phyloP scores from a whole-genome alignment of 1,140 invertebrate species.

The Drosophila nikananu region DNA sequence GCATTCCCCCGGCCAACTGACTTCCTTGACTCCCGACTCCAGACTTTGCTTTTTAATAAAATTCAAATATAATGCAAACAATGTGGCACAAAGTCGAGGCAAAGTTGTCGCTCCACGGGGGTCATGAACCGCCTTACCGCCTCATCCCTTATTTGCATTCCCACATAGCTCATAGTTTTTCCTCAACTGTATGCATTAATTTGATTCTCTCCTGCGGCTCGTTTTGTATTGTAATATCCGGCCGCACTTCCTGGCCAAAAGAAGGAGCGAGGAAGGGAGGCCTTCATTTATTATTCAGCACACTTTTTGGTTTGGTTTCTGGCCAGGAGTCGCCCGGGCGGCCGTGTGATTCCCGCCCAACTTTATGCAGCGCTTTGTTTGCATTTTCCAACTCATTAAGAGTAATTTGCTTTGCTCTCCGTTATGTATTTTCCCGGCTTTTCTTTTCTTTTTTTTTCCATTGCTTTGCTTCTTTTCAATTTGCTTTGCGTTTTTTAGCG shows the following conservation, averaged over 20 bases:
- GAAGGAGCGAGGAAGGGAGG: too few relatives aligned
- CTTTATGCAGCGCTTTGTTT: constrained; percentile 66
- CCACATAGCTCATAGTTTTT: constrained; percentile 55
- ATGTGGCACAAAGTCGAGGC: constrained; percentile 40
- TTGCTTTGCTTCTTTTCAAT: constrained; percentile 38
- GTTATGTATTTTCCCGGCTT: constrained; percentile 30
- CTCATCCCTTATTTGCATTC: neutral
- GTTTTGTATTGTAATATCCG: constrained; percentile 69
- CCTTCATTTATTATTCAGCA: constrained; percentile 49
- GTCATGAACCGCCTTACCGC: constrained; percentile 3
- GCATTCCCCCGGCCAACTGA: neutral
- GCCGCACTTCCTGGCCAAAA: constrained; percentile 36
- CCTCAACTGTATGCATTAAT: constrained; percentile 64
- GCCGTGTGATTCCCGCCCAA: constrained; percentile 16
- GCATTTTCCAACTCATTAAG: constrained; percentile 75
- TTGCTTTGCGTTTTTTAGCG: constrained; percentile 43
- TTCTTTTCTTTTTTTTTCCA: constrained; percentile 2
- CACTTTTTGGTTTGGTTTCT: constrained; percentile 27
- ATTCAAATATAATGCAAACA: constrained; percentile 71
- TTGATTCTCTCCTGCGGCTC: constrained; percentile 49
- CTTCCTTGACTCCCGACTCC: constrained; percentile 7
- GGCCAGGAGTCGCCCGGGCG: constrained; percentile 8
- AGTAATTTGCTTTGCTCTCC: constrained; percentile 59
- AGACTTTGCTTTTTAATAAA: constrained; percentile 47
- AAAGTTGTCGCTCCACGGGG: constrained; percentile 43